These are phyloP conservation scores for Trachymyrmex septentrionalis DNA, from an alignment of 1,140 invertebrate genomes.

Conservation along the genomic window DNA sequence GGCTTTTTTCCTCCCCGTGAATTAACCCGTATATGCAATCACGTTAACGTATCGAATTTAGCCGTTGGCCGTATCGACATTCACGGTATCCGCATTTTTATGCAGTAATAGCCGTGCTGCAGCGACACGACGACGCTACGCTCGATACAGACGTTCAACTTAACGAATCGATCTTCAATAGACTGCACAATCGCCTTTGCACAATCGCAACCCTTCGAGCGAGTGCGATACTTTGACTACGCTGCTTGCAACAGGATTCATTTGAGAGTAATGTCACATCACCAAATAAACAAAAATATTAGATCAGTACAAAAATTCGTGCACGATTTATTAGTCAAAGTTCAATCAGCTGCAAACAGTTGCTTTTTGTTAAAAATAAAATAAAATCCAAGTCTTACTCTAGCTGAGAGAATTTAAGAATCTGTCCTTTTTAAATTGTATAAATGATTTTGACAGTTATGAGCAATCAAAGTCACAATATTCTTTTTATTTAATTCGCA, in stretches of 20 bases:
- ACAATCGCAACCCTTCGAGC: slow-evolving; percentile 5
- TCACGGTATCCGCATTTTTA: slow-evolving; percentile 49
- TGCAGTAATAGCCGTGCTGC: slow-evolving; percentile 42
- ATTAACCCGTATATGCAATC: slow-evolving; percentile 68
- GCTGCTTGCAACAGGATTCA: slow-evolving; percentile 10
- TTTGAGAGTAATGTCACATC: slow-evolving; percentile 33
- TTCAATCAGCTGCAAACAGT: no score
- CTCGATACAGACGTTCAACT: slow-evolving; percentile 56
- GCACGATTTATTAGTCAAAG: no score
- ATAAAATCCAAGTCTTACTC: no score
- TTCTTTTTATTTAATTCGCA: no score
- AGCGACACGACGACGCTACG: neutral
- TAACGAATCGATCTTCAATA: slow-evolving; percentile 62
- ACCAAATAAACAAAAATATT: slow-evolving; percentile 15
- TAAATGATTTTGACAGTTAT: no score
- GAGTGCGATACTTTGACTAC: slow-evolving; percentile 47
- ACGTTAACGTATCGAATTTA: slow-evolving; percentile 75
- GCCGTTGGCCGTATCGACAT: slow-evolving; percentile 30
- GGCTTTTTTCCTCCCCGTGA: slow-evolving; percentile 59
- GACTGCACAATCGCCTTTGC: slow-evolving; percentile 51
- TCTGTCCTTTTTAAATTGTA: no score
- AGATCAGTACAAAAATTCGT: no score
- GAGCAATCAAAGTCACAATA: no score
- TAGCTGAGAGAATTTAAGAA: no score
- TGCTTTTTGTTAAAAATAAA: no score